Conservation (phyloP, 1,140 invertebrate species). For the Papilio dardanus region DNA sequence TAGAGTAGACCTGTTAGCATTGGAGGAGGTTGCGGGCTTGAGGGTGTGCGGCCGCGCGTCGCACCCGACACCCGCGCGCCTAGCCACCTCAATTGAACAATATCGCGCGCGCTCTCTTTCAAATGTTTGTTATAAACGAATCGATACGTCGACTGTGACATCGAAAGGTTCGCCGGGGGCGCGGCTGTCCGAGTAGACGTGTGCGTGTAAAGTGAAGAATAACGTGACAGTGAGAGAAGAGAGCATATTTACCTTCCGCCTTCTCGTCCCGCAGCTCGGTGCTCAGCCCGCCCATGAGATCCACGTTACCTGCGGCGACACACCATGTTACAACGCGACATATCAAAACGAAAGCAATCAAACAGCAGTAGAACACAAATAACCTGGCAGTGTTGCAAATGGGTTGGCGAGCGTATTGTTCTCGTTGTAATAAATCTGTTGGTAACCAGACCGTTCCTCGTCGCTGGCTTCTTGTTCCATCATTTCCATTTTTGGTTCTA, state of each 20-base stretch:
- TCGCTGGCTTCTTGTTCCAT: constrained; percentile 79
- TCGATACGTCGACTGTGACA: constrained; percentile 48
- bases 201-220: constrained; percentile 78
- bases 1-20: constrained; percentile 39
- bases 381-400: constrained; percentile 76
- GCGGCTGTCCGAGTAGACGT: constrained; percentile 80
- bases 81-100: constrained; percentile 61
- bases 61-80: constrained; percentile 75
- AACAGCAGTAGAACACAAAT: constrained; percentile 22
- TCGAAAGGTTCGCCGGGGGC: constrained; percentile 77
- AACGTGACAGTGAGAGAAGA: constrained; percentile 62
- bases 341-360: neutral
- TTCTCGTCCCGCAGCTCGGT: constrained; percentile 74
- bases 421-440: constrained; percentile 72
- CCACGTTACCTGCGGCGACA: constrained; percentile 69
- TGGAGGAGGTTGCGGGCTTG: constrained; percentile 42
- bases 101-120: constrained; percentile 72
- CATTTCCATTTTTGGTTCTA: constrained; percentile 80
- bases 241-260: constrained; percentile 72
- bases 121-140: constrained; percentile 39
- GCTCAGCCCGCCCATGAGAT: constrained; percentile 74
- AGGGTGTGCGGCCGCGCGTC: constrained; percentile 52
- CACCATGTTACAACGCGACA: neutral
- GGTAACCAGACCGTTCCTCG: constrained; percentile 72
- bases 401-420: constrained; percentile 75